Base-by-base conservation (phyloP, 2,888 invertebrate genomes). In the Chironomus tentans region DNA sequence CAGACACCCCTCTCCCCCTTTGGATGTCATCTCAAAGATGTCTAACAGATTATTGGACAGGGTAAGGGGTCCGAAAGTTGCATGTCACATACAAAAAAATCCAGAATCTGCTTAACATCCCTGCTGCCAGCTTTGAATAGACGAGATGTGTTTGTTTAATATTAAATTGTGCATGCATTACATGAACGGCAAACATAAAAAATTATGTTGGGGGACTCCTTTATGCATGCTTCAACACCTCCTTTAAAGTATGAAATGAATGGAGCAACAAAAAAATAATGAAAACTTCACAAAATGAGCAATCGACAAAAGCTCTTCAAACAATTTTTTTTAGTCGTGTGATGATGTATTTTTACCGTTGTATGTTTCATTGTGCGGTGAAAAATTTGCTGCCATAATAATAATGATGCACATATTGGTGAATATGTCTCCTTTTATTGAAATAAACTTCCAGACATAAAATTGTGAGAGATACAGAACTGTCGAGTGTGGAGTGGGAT, bases 331-430 rank as follows among this genome's bases (percentile, higher is more conserved):
- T 24, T 24, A 65, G 13, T 65, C 65, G 12, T 22, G 5, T 18
- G n/a, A 56, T 56, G 56, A 56, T 56, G 56, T 56, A 3, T 24
- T 65, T 65, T 24, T 24, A 22, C 24, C 12, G 24, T 65, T 18
- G 22, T 22, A 65, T 65, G 13, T 56, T 18, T 56, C n/a, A 18
- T 56, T 56, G 56, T 56, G 56, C 56, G n/a, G 56, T 56, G n/a
- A 47, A 21, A 15, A 13, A 10, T 47, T 47, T 69, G 21, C 47
- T 38, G 61, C 61, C 10, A 18, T 22, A 21, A 15, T 56, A 38
- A 46, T 74, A 74, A 74, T 74, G 72, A 68, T 47, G 74, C 74
- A 68, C 48, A 68, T 74, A 48, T 68, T 12, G 18, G 61, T 28
- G 38, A 6, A 68, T 68, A 12, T 38, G 15, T 68, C 38, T 68